Percentiles rank a stretch among this genome's conserved stretches.
phyloP scores from a whole-genome alignment of 2,888 invertebrate genomes.

The Litoditis marina region DNA sequence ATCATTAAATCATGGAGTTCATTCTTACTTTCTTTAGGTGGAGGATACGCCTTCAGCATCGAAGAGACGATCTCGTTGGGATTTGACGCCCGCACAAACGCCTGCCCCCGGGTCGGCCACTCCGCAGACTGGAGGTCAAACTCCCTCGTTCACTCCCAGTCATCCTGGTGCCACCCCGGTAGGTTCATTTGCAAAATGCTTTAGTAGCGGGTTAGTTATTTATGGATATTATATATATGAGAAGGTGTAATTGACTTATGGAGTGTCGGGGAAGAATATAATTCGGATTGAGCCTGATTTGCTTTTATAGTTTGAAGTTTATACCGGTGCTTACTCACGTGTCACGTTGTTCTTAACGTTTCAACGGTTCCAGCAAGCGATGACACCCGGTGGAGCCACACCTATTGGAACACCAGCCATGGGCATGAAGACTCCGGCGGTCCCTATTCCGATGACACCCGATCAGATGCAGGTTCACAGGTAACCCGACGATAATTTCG shows the following conservation, averaged over 20 bases:
- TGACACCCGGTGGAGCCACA: slow-evolving; percentile 65
- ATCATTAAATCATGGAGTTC: too few species aligned
- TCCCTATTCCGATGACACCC: slow-evolving; percentile 92
- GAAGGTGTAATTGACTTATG: neutral
- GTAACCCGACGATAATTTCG: neutral
- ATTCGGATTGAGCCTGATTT: too few species aligned
- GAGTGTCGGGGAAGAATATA: slow-evolving; percentile 3
- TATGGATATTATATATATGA: neutral
- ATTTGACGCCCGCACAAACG: slow-evolving; percentile 81
- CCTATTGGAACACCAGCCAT: slow-evolving; percentile 79
- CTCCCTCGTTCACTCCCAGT: slow-evolving; percentile 62
- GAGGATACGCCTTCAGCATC: slow-evolving; percentile 89
- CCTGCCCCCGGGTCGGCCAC: slow-evolving; percentile 54
- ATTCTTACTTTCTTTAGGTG: slow-evolving; percentile 35
- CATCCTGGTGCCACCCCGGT: slow-evolving; percentile 33
- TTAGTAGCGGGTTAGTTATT: too few species aligned
- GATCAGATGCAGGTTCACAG: slow-evolving; percentile 76
- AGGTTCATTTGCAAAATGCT: neutral
- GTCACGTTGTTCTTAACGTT: neutral
- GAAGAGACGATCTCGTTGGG: slow-evolving; percentile 94
- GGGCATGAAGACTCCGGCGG: slow-evolving; percentile 95
- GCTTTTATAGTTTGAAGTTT: too few species aligned
- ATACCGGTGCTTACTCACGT: neutral
- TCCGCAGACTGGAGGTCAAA: slow-evolving; percentile 33
- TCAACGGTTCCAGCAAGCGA: slow-evolving; percentile 25